These are phyloP conservation scores for Cinclus mexicanus DNA, from an alignment of 2,113 vertebrate species.

Conservation along the genomic window DNA sequence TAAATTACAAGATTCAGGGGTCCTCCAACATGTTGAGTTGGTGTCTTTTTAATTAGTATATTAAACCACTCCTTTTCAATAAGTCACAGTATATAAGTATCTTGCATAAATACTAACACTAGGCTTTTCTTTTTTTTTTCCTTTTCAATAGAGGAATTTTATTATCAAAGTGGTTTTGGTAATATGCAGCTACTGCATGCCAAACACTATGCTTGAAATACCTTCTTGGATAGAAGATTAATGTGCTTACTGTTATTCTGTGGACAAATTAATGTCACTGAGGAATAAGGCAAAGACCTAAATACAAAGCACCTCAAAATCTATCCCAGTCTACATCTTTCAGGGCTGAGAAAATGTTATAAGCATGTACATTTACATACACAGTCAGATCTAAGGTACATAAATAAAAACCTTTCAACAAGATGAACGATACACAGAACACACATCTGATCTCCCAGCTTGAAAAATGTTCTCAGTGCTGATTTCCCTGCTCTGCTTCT, in stretches of 20 bases:
- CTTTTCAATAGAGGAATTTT: background rate
- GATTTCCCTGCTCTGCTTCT: background rate
- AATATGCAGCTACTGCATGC: background rate
- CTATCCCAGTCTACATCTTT: background rate
- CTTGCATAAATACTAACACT: background rate
- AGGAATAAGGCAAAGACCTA: constrained; percentile 4
- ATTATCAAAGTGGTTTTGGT: background rate
- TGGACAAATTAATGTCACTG: background rate
- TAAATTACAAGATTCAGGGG: background rate
- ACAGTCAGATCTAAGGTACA: background rate
- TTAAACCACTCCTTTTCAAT: background rate
- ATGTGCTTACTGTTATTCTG: background rate
- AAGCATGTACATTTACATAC: background rate
- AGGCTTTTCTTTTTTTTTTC: background rate
- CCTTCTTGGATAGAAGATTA: background rate
- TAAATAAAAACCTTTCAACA: constrained; percentile 25
- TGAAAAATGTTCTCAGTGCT: background rate
- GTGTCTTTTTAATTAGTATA: background rate
- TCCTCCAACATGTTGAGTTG: background rate
- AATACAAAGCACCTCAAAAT: background rate
- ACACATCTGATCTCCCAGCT: background rate
- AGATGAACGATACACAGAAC: background rate
- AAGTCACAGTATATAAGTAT: background rate
- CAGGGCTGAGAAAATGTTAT: background rate
- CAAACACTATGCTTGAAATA: background rate